Conservation (phyloP, 1,140 invertebrate species). For the Trichomalopsis sarcophagae region DNA sequence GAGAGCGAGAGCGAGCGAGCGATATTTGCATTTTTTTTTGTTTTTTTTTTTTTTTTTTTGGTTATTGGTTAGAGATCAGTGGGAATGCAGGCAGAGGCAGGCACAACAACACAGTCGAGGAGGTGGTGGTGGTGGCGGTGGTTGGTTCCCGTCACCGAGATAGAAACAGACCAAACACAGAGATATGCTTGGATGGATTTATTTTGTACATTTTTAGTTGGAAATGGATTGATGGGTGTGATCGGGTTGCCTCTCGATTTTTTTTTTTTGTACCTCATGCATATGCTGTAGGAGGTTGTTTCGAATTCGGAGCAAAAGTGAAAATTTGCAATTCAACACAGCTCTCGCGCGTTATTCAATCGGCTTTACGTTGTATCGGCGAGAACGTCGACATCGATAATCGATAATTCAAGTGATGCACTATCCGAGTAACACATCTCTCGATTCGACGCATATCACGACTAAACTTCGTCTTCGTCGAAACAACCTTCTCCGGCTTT, state of each 20-base stretch:
- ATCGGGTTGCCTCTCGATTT: background rate
- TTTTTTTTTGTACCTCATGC: background rate
- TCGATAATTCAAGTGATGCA: background rate
- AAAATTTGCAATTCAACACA: no score
- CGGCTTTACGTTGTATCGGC: no score
- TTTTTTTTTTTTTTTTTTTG: slow-evolving; percentile 7
- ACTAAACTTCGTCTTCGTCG: background rate
- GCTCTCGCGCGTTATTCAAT: no score
- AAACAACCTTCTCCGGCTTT: background rate
- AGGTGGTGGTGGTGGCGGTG: background rate
- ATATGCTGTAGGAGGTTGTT: background rate
- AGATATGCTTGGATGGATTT: slow-evolving; percentile 20
- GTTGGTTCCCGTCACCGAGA: slow-evolving; percentile 31
- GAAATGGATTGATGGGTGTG: background rate
- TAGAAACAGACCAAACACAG: slow-evolving; percentile 31
- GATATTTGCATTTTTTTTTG: slow-evolving; percentile 34
- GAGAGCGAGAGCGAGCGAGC: slow-evolving; percentile 33
- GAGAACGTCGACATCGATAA: background rate
- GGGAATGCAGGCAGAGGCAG: background rate
- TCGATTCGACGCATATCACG: background rate
- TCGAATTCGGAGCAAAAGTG: background rate
- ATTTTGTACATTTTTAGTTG: background rate
- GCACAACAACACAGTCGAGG: slow-evolving; percentile 3
- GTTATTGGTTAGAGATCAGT: background rate
- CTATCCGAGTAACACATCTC: background rate